Base-by-base conservation (phyloP, 2,797 vertebrate species). In the Arctocebus calabarensis region DNA sequence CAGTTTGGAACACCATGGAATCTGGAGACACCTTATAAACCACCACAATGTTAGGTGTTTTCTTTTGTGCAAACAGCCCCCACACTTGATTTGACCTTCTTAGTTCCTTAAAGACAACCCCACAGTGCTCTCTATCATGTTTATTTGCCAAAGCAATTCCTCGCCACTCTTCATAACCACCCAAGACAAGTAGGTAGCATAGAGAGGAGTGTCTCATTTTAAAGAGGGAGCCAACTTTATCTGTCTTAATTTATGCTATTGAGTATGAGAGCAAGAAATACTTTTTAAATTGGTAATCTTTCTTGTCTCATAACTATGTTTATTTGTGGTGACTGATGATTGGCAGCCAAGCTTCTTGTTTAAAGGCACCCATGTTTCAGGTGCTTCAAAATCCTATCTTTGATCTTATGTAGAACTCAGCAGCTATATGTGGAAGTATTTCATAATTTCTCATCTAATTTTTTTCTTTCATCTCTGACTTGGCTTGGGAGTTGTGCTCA, bases 11-110 rank as follows among this genome's bases (percentile, higher is more conserved):
- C 23, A 61, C 34, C 10, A 64, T 10, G 59, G 84, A 95, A 85
- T 74, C n/a, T 57, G 27, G 34, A 59, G 48, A 90, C 64, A 22
- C 19, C n/a, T 43, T 27, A 64, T 2, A 94, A 86, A 88, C 32
- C 32, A 48, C n/a, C 43, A 75, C 0, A 82, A 55, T 19, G 20
- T 84, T 34, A 74, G 48, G 48, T 17, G 20, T 88, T 77, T 48
- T 57, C 7, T 93, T 86, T 62, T n/a, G 4, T 71, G 29, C 70
- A 75, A 85, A 52, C 7, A 86, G 16, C 48, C 45, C 64, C 90
- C 66, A 87, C 34, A 57, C 34, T 95, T 92, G 48, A 93, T 94
- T 90, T 96, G 93, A 97, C 40, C 40, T 40, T 40, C 40, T 40
- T 40, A 40, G 3, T 40, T 84, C 68, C 92, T 91, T 87, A 91